phyloP scores from a whole-genome alignment of 1,140 invertebrate genomes.

The Linepithema humile region DNA sequence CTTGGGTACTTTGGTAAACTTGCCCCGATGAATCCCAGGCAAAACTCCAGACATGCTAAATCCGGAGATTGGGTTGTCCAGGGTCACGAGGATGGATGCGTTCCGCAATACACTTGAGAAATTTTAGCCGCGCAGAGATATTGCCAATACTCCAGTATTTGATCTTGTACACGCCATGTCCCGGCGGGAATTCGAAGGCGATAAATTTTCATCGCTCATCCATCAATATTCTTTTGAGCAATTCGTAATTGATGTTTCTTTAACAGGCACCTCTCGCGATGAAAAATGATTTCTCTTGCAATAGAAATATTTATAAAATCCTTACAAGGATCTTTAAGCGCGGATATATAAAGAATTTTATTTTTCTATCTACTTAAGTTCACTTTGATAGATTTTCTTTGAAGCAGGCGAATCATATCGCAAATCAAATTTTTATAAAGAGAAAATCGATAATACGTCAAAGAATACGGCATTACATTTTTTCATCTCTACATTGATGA shows the following conservation, averaged over 20 bases:
- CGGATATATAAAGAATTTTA: neutral
- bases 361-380: neutral
- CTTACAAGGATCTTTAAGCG: neutral
- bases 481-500: neutral
- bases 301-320: too few species aligned
- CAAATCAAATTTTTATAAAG: too few species aligned
- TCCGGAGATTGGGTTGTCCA: conserved; percentile 57
- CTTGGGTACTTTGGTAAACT: conserved; percentile 43
- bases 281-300: neutral
- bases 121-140: conserved; percentile 34
- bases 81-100: conserved; percentile 40
- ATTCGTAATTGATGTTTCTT: neutral
- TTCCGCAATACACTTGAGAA: conserved; percentile 49
- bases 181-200: neutral
- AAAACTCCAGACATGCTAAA: conserved; percentile 52
- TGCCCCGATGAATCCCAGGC: conserved; percentile 46
- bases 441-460: neutral
- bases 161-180: neutral
- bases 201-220: neutral
- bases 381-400: too few species aligned
- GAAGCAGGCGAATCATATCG: too few species aligned
- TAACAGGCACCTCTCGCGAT: neutral
- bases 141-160: conserved; percentile 16
- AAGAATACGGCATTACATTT: neutral
- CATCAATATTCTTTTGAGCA: too few species aligned